These are phyloP conservation scores for Sula dactylatra DNA, from an alignment of 2,113 vertebrate genomes.

Conservation along the genomic window DNA sequence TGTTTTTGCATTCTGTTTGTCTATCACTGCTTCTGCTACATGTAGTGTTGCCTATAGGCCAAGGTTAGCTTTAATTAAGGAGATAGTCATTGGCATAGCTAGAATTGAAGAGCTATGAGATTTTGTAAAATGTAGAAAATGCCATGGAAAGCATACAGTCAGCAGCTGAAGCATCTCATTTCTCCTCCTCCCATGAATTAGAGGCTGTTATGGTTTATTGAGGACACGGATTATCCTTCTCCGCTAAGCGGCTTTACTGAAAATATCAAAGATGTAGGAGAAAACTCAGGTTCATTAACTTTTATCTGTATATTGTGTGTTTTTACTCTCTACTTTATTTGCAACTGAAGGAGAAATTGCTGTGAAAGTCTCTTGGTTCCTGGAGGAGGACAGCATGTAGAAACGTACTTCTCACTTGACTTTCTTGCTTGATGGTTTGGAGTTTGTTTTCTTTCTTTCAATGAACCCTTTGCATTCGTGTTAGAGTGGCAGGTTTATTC, in stretches of 20 bases:
- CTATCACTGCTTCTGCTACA: not conserved
- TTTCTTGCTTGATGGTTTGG: not conserved
- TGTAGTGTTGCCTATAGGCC: not conserved
- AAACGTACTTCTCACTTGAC: not conserved
- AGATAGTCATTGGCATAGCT: not conserved
- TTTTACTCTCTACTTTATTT: not conserved
- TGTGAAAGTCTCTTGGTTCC: not conserved
- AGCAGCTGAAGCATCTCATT: not conserved
- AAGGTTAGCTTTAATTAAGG: not conserved
- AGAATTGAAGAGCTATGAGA: not conserved
- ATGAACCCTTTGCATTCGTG: not conserved
- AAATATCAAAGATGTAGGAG: slow-evolving; percentile 35
- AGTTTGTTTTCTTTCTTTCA: not conserved
- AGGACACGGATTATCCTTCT: slow-evolving; percentile 61
- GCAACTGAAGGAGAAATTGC: not conserved
- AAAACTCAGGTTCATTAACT: not conserved
- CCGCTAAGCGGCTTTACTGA: slow-evolving; percentile 62
- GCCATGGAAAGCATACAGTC: not conserved
- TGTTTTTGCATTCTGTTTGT: not conserved
- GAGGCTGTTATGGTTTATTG: slow-evolving; percentile 22
- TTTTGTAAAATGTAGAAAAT: not conserved
- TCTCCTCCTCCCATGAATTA: not conserved
- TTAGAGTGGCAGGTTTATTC: not conserved
- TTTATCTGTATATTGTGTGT: not conserved
- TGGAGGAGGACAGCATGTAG: not conserved